Conservation (phyloP, 2,113 vertebrate species). For the Varanus salvator region DNA sequence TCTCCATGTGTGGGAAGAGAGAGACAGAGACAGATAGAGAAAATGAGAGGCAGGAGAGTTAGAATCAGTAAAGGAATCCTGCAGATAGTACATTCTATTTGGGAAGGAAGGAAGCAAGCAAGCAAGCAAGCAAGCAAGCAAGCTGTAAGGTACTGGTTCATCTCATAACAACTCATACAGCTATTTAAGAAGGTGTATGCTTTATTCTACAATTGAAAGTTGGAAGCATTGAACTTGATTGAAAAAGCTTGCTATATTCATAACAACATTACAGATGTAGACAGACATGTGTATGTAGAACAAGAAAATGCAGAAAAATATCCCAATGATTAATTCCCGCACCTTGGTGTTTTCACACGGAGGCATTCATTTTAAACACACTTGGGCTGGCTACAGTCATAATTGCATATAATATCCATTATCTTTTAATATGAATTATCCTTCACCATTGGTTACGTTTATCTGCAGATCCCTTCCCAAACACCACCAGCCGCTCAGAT, state of each 20-base stretch:
- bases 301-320: constrained; percentile 47
- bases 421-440: constrained; percentile 69
- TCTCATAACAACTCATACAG: constrained; percentile 38
- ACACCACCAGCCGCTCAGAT: constrained; percentile 63
- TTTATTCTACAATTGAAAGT: background rate
- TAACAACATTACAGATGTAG: constrained; percentile 28
- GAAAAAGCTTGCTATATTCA: background rate
- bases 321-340: constrained; percentile 65
- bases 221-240: constrained; percentile 49
- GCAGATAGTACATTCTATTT: background rate
- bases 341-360: constrained; percentile 47
- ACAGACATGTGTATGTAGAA: constrained; percentile 27
- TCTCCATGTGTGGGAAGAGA: background rate
- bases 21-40: no score
- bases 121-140: background rate
- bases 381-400: constrained; percentile 54
- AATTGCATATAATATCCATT: constrained; percentile 57
- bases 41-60: background rate
- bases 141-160: constrained; percentile 45
- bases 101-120: background rate
- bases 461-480: constrained; percentile 64
- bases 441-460: constrained; percentile 71
- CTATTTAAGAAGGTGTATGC: constrained; percentile 44
- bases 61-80: background rate
- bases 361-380: constrained; percentile 67